Evolutionary conservation across 2,888 invertebrate genomes (phyloP).

Genomic region (Oligia strigilis): DNA sequence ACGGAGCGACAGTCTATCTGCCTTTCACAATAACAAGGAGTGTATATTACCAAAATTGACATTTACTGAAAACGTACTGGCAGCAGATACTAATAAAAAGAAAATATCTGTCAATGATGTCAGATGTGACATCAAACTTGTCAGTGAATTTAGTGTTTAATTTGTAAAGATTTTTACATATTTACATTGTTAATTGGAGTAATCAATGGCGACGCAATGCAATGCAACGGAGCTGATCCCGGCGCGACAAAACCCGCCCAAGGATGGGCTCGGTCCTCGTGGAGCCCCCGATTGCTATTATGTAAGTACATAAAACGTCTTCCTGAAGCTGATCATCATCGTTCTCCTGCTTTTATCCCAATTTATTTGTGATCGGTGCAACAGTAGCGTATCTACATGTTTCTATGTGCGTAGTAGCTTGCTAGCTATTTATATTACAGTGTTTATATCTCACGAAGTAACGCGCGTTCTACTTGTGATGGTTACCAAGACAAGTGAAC

Average conservation of each 20-base stretch:
- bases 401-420: not conserved
- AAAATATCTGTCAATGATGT: not conserved
- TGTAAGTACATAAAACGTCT: slow-evolving; percentile 56
- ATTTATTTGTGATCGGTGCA: not conserved
- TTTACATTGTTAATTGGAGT: slow-evolving; percentile 6
- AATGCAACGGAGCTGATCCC: slow-evolving; percentile 44
- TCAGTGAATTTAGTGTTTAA: not conserved
- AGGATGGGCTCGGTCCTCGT: slow-evolving; percentile 83
- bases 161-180: slow-evolving; percentile 28
- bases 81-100: not conserved
- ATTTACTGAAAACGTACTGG: not conserved
- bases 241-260: slow-evolving; percentile 75
- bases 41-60: not conserved
- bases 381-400: not conserved
- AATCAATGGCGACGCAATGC: slow-evolving; percentile 12
- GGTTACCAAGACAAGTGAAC: too few species aligned
- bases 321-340: not conserved
- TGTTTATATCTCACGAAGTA: too few species aligned
- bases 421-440: not conserved
- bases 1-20: not conserved
- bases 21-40: not conserved
- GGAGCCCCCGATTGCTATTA: slow-evolving; percentile 84
- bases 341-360: not conserved
- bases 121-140: not conserved
- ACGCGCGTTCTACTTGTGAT: too few species aligned